Base-by-base conservation (phyloP, 2,888 invertebrate species). In the Sinelater perroti region DNA sequence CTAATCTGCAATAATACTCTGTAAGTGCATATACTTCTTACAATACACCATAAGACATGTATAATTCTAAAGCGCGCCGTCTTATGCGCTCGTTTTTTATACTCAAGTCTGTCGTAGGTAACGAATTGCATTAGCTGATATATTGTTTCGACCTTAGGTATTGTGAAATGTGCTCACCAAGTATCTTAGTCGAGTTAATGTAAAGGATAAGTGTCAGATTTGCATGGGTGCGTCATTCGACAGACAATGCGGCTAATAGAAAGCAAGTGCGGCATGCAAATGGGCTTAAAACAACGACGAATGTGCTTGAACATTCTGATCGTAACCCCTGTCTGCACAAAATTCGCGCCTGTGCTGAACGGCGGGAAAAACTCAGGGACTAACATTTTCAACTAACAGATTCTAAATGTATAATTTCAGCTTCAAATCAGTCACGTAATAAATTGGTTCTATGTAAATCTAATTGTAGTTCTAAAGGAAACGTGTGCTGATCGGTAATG, bases 401-500 rank as follows among this genome's bases (percentile, higher is more conserved):
- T n/a, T n/a, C n/a, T n/a, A n/a, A n/a, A n/a, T n/a, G n/a, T n/a
- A n/a, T n/a, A n/a, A n/a, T n/a, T n/a, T n/a, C n/a, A n/a, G n/a
- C n/a, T n/a, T n/a, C n/a, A 51, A 51, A 51, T 51, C 21, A 30
- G 20, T 21, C 33, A 52, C 7, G 21, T 17, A 56, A 52, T 16
- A 21, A 51, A 51, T 60, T 40, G 38, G 28, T 33, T 38, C 18
- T 59, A 59, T 59, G 58, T 54, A 59, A 59, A 59, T 44, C 31
- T 60, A 36, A 55, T 21, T 33, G n/a, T 13, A 49, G 56, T 40
- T 50, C 33, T 20, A 28, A 45, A 36, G 57, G 57, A 61, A 61
- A 54, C 31, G n/a, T n/a, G n/a, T n/a, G 52, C 47, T 57, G 57
- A 61, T 57, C 57, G 57, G 57, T 61, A 61, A 61, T 61, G 61